Conservation (phyloP, 1,140 invertebrate genomes). For the Eufriesea mexicana region DNA sequence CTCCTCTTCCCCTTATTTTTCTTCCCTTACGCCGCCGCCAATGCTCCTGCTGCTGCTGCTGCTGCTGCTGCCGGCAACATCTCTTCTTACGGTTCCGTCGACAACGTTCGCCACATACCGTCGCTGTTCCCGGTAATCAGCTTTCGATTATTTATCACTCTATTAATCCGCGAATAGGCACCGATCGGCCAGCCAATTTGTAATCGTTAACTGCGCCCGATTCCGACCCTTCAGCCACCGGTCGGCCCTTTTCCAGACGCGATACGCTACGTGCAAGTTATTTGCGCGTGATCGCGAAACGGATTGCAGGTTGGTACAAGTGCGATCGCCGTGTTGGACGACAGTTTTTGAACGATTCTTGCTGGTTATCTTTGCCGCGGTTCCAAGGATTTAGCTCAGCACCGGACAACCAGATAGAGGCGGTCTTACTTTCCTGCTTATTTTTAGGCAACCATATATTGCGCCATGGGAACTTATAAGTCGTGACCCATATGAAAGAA, state of each 20-base stretch:
- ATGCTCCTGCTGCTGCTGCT: no score
- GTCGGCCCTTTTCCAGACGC: slow-evolving; percentile 7
- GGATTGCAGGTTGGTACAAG: slow-evolving; percentile 53
- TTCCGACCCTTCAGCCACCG: slow-evolving; percentile 52
- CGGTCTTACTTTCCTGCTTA: neutral
- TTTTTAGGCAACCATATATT: neutral
- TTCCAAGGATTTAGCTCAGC: neutral
- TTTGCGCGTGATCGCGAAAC: slow-evolving; percentile 52
- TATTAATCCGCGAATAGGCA: slow-evolving; percentile 79
- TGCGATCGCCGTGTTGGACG: slow-evolving; percentile 43
- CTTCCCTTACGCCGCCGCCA: no score
- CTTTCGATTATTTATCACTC: slow-evolving; percentile 81
- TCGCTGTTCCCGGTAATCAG: slow-evolving; percentile 75
- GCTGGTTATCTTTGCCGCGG: slow-evolving; percentile 26
- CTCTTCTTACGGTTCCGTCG: slow-evolving; percentile 38
- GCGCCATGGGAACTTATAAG: no score
- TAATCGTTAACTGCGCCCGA: slow-evolving; percentile 78
- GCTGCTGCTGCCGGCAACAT: no score
- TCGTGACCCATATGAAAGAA: no score
- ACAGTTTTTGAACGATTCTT: slow-evolving; percentile 34
- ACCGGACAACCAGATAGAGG: neutral
- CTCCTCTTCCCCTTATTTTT: slow-evolving; percentile 49
- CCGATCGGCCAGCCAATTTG: slow-evolving; percentile 78
- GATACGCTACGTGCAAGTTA: slow-evolving; percentile 59
- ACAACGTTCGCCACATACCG: slow-evolving; percentile 47